Evolutionary conservation across 2,888 invertebrate species (phyloP), one percentile per base, ranked within the genome.

Genomic region (Clunio marinus): DNA sequence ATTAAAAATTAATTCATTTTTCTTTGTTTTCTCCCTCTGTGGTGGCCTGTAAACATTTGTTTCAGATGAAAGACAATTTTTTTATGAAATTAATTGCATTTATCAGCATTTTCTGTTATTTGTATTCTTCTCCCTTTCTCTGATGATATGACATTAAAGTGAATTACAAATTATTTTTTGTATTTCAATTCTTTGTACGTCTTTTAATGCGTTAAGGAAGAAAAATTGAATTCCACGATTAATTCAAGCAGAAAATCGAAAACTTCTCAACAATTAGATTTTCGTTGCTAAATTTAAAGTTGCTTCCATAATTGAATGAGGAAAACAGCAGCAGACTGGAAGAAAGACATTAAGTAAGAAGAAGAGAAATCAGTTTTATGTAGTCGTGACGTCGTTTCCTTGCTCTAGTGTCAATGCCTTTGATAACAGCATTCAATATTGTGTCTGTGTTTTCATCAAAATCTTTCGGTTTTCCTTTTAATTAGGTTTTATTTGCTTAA

Each of bases 371-470:
- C 27, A 57, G n/a, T 57, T 57, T 15, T 15, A 32, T 32, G 5
- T 10, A 32, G 27, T 57, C 25, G 20, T n/a, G 27, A 57, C 51
- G n/a, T 4, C 51, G 17, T n/a, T 57, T 55, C 28, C 15, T 20
- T 59, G n/a, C 37, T 51, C 55, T 28, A 55, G 66, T 55, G 66
- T 66, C 66, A 66, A 66, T 66, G 66, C 55, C 66, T 63, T 41
- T 57, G 57, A 57, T 57, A 57, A 57, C 25, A 15, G 24, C 25
- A 4, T 25, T 57, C 10, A 10, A n/a, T n/a, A n/a, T n/a, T n/a
- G 8, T n/a, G 41, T 41, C 41, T 41, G 51, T 51, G 10, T 51
- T 17, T 22, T 51, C 22, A 22, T 20, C n/a, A 2, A 57, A 45
- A 15, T 13, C 25, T 55, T 7, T 51, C 51, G 20, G 17, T 51